Evolutionary conservation across 2,888 invertebrate genomes (phyloP).

Genomic region (Rhodophaea formosa): DNA sequence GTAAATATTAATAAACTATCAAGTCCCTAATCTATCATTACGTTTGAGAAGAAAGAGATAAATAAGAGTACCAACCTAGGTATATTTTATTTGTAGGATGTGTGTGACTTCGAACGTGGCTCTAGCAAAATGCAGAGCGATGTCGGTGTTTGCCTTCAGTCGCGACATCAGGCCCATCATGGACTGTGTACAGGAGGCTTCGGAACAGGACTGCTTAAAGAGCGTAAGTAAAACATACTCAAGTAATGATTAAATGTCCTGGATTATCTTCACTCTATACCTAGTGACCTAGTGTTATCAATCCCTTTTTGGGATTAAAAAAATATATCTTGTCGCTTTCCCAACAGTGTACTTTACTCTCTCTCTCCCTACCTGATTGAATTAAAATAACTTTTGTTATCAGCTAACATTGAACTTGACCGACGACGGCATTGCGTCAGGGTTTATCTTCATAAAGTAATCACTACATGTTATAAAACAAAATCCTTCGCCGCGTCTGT

Average conservation of each 20-base stretch:
- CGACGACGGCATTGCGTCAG: neutral
- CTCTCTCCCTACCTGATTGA: neutral
- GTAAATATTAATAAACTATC: too few species aligned
- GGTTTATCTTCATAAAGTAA: neutral
- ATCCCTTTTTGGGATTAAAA: too few species aligned
- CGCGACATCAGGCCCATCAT: slow-evolving; percentile 90
- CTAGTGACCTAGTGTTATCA: too few species aligned
- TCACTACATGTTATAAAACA: too few species aligned
- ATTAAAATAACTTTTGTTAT: neutral
- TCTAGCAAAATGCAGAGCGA: slow-evolving; percentile 86
- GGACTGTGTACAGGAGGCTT: slow-evolving; percentile 86
- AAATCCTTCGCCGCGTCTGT: too few species aligned
- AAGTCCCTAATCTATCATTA: too few species aligned
- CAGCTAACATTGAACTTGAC: neutral
- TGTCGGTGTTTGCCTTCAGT: slow-evolving; percentile 87
- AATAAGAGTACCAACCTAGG: too few species aligned
- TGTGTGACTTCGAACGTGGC: slow-evolving; percentile 86
- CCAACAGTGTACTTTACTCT: too few species aligned
- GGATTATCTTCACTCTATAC: too few species aligned
- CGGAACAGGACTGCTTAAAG: slow-evolving; percentile 84
- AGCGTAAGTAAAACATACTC: slow-evolving; percentile 56
- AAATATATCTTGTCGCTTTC: too few species aligned
- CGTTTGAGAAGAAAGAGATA: too few species aligned
- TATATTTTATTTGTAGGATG: slow-evolving; percentile 57
- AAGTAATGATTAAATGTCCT: too few species aligned